Base-by-base conservation (phyloP, 2,888 invertebrate genomes). In the Trachelus troglodyta region DNA sequence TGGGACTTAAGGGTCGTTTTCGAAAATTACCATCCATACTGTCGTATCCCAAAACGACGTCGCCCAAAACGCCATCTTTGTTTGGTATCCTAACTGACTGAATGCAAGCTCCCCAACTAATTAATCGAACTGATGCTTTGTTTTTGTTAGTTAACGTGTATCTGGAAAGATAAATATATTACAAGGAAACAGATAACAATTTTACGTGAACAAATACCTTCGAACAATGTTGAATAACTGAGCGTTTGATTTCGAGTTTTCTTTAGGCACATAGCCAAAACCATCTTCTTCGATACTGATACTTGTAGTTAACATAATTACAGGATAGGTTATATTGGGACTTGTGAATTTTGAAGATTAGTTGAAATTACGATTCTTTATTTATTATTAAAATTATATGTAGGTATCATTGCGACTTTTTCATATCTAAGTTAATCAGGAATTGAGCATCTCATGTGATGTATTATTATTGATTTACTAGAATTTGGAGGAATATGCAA, bases 11-110 rank as follows among this genome's bases (percentile, higher is more conserved):
- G 40, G 40, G 23, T 0, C 23, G 1, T 56, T 23, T 56, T 73
- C 12, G 15, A 12, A n/a, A 56, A 80, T 86, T 90, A 93, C 94
- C 94, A 81, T 92, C 85, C 69, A 94, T 87, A 79, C 90, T 88
- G 84, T 94, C 94, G 85, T 93, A 94, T 71, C 94, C 94, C 23
- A 94, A 88, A 3, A 92, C 91, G 40, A 94, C 90, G 87, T 94
- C 94, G 3, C 91, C 92, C 3, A 92, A 33, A 73, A 91, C 86
- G 23, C 93, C 93, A 69, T 91, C 85, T 71, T 89, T 91, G 85
- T 93, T 93, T 0, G 93, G 93, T 30, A 93, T 89, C 81, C 87
- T 89, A 30, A 94, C 89, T 2, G 93, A 92, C 4, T 93, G 93
- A 73, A 94, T 91, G 15, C 92, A 92, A 4, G 93, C 94, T n/a